Base-by-base conservation (phyloP, 2,888 invertebrate genomes). In the Zootermopsis nevadensis region DNA sequence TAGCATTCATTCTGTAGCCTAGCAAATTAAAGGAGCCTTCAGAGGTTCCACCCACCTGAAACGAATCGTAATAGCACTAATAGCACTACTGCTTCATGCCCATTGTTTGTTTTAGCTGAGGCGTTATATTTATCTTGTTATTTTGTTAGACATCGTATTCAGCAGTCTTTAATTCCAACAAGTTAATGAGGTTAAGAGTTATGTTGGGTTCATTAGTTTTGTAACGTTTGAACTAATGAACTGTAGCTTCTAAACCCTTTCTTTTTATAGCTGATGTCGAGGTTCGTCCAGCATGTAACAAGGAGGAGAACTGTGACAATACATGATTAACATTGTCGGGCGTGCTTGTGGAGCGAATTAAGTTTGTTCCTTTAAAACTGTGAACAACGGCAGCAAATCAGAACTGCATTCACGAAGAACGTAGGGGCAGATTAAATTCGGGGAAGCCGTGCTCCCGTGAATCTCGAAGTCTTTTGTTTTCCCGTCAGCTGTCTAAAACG, bases 41-140 rank as follows among this genome's bases (percentile, higher is more conserved):
- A 42, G 22, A 38, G 33, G 42, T 31, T 19, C 38, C 35, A 74
- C 38, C 74, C 74, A 38, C 74, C 74, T 74, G 74, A 38, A 74
- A 74, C 69, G 69, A 69, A 69, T 69, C 27, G 19, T 69, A 67
- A 67, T 67, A 27, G 27, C 30, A 69, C 69, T 69, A 69, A 69
- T 69, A 69, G 69, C 30, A 31, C 69, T 69, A 33, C 69, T 19
- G 69, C 33, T 69, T 33, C 69, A 27, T 74, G 38, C 35, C n/a
- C n/a, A 74, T 24, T 74, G 74, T 74, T 74, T 74, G 33, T 74
- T 74, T 74, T 74, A 74, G 74, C 74, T 27, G 24, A 42, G 74
- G 74, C 74, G 74, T 74, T 74, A 38, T 10, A 33, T 69, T 69
- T 33, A 42, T 42, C 74, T 74, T 42, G 74, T 38, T 69, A 74